Percentiles rank a stretch among this genome's conserved stretches.
phyloP scores from a whole-genome alignment of 2,888 invertebrate species.

The Cylindroiulus punctatus region DNA sequence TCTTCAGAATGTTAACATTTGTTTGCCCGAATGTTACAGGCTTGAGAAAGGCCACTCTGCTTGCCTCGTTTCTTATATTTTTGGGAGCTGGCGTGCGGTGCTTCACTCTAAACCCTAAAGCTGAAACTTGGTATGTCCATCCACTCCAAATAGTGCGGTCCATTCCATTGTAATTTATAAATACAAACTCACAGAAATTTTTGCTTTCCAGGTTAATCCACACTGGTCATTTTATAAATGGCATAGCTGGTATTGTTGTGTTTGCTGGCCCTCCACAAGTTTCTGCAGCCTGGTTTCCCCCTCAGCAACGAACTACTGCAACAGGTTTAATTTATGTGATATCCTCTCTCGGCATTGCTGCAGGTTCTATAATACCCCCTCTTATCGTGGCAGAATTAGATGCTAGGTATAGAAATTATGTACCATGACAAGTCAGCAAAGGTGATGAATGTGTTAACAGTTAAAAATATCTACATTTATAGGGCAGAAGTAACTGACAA shows the following conservation, averaged over 20 bases:
- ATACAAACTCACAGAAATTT: neutral
- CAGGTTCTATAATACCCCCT: constrained; percentile 52
- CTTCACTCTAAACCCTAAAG: constrained; percentile 35
- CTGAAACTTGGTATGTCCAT: constrained; percentile 49
- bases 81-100: constrained; percentile 52
- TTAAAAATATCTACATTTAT: neutral
- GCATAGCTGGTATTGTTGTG: constrained; percentile 54
- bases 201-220: constrained; percentile 50
- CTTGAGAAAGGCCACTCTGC: constrained; percentile 44
- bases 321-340: constrained; percentile 53
- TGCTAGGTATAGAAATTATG: constrained; percentile 1
- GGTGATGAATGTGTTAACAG: neutral
- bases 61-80: constrained; percentile 49
- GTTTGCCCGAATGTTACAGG: neutral
- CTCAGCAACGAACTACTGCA: constrained; percentile 53
- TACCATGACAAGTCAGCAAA: neutral
- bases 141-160: neutral
- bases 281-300: constrained; percentile 54
- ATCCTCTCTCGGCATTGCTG: constrained; percentile 49
- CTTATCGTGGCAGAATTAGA: constrained; percentile 52
- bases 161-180: neutral
- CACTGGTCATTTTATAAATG: constrained; percentile 53
- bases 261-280: constrained; percentile 55
- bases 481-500: neutral
- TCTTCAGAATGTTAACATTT: too few relatives aligned